phyloP scores from a whole-genome alignment of 1,140 invertebrate species.

The Linepithema humile region DNA sequence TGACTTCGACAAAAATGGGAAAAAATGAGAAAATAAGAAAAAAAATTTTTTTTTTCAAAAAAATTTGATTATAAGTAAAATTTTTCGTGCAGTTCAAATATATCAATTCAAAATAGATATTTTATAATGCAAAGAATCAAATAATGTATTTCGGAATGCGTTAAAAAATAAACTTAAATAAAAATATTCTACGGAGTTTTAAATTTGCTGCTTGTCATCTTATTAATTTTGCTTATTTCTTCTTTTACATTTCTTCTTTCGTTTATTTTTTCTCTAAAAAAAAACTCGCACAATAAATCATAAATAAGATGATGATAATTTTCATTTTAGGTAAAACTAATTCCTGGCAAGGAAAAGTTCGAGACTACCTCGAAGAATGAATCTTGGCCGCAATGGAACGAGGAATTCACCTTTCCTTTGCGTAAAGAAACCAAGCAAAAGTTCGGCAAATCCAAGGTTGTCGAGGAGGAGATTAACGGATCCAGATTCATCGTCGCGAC shows the following conservation, averaged over 20 bases:
- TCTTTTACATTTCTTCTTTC: neutral
- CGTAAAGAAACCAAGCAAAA: constrained; percentile 83
- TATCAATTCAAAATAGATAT: neutral
- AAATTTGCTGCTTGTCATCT: neutral
- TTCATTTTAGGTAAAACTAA: constrained; percentile 88
- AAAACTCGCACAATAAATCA: neutral
- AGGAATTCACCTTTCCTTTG: constrained; percentile 89
- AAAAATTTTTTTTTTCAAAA: no score
- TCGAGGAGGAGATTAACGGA: constrained; percentile 86
- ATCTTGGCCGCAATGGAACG: constrained; percentile 91
- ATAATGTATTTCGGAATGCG: neutral
- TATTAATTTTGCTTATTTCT: neutral
- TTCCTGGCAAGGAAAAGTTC: constrained; percentile 89
- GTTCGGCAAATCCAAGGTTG: constrained; percentile 81
- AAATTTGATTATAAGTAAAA: neutral
- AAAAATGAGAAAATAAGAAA: no score
- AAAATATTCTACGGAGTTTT: neutral
- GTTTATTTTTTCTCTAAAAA: no score
- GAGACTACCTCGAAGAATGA: constrained; percentile 90
- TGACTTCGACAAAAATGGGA: no score
- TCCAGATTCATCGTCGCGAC: constrained; percentile 90
- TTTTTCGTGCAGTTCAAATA: neutral
- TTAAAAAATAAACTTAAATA: neutral
- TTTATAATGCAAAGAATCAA: neutral
- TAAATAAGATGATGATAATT: constrained; percentile 32